These are phyloP conservation scores for Eptesicus fuscus DNA, from an alignment of 2,113 vertebrate genomes.

Conservation along the genomic window DNA sequence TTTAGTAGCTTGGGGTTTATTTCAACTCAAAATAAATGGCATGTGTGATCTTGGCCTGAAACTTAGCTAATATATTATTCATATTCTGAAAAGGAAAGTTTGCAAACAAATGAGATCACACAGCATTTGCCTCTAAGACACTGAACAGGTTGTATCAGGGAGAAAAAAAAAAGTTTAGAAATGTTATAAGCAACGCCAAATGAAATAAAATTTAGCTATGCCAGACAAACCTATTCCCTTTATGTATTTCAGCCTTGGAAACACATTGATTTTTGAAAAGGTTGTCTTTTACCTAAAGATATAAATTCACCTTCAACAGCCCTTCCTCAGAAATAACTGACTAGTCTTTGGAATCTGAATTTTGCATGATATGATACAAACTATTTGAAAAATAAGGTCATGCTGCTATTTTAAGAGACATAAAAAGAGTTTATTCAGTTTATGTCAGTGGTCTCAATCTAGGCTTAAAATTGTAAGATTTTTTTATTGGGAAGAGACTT, in stretches of 20 bases:
- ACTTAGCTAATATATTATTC: constrained; percentile 35
- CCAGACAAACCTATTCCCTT: not conserved
- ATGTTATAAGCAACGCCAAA: not conserved
- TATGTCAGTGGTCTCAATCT: not conserved
- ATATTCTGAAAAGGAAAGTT: constrained; percentile 45
- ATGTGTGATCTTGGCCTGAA: not conserved
- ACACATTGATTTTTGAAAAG: not conserved
- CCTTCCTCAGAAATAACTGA: not conserved
- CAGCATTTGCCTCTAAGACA: constrained; percentile 18
- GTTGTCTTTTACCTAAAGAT: constrained; percentile 7
- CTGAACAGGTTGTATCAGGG: not conserved
- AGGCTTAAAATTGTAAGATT: not conserved
- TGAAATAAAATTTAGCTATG: not conserved
- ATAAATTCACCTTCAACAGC: constrained; percentile 2
- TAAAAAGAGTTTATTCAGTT: not conserved
- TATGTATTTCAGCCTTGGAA: not conserved
- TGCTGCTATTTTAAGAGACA: not conserved
- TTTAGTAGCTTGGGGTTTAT: not conserved
- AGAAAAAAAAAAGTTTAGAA: not conserved
- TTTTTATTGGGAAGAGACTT: not conserved
- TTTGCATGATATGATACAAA: not conserved
- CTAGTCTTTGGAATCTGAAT: not conserved
- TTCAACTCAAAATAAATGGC: constrained; percentile 34
- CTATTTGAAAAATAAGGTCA: not conserved
- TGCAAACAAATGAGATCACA: constrained; percentile 41